Percentiles rank a stretch among this genome's conserved stretches.
Conservation (phyloP, 2,888 invertebrate species). For the Pyrocoelia pectoralis region DNA sequence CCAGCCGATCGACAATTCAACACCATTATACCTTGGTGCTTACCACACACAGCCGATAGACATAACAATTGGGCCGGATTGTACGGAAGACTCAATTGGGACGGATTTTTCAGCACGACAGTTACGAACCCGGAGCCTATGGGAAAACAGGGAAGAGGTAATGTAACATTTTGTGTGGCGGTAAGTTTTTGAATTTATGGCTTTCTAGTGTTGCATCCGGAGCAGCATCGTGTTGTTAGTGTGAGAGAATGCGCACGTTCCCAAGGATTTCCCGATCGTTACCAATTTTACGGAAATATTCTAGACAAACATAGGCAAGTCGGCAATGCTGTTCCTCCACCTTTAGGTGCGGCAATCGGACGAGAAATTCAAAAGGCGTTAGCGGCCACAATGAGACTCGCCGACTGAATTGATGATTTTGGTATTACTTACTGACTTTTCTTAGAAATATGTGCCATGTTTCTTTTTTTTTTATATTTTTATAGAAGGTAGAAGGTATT, state of each 20-base stretch:
- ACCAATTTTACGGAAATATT: constrained; percentile 77
- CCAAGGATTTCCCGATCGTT: constrained; percentile 83
- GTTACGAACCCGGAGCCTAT: constrained; percentile 89
- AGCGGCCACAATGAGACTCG: neutral
- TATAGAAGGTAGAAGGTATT: too few species aligned
- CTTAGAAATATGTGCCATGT: too few species aligned
- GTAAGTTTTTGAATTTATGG: neutral
- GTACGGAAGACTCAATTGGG: constrained; percentile 83
- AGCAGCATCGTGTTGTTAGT: constrained; percentile 82
- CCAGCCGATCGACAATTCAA: constrained; percentile 78
- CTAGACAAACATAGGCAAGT: constrained; percentile 84
- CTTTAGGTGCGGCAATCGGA: constrained; percentile 79
- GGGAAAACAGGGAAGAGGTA: constrained; percentile 84
- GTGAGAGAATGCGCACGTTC: constrained; percentile 87
- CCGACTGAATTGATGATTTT: too few species aligned
- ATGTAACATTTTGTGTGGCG: constrained; percentile 9
- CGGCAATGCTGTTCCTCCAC: constrained; percentile 90
- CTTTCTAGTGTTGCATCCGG: constrained; percentile 76
- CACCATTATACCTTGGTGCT: constrained; percentile 88
- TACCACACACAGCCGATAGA: constrained; percentile 85
- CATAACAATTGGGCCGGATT: constrained; percentile 89
- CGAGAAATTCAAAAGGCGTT: constrained; percentile 71
- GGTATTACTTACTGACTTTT: too few species aligned
- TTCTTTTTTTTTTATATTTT: too few species aligned
- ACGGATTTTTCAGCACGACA: constrained; percentile 86